Evolutionary conservation across 2,113 vertebrate genomes (phyloP), one percentile per base, ranked within the genome.

Genomic region (Catagonus wagneri): DNA sequence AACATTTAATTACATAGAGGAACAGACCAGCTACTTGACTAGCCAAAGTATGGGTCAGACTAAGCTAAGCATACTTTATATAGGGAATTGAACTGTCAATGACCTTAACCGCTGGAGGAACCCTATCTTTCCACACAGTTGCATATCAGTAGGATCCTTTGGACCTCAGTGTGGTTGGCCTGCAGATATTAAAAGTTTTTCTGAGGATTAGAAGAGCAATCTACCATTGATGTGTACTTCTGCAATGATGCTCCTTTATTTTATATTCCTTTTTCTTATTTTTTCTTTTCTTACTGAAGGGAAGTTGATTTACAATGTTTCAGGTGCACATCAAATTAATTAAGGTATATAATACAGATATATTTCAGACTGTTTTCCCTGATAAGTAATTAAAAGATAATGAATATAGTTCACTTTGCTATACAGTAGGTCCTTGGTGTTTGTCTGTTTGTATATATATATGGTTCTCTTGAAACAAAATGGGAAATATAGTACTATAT

Each of bases 1-100:
- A 96, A 89, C 89, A 89, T 84, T 50, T 97, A 97, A 98, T 97
- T 97, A 97, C 44, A 97, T 50, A 87, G 94, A 39, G 96, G 78
- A 81, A 79, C 14, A 96, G 66, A 92, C 69, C 54, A 94, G 65
- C 44, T 80, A 94, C 61, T 86, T 93, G 54, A 76, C 89, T 76
- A 76, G 89, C 75, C 92, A 93, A 94, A 96, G 89, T 92, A 72
- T 60, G 71, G 81, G 90, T 89, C 86, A 94, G 65, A 83, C 79
- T 86, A 95, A 95, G 78, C 79, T 86, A 95, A 95, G 78, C 39
- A 56, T 34, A 27, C 36, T 60, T 94, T 86, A 36, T 65, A 44
- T 12, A 89, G 71, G 50, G 50, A 93, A 76, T 0, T 97, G 83
- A 97, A 97, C 97, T 97, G 92, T 54, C 39, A 54, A 32, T 93